Conservation (phyloP, 2,797 vertebrate species). For the Diplodus puntazzo region DNA sequence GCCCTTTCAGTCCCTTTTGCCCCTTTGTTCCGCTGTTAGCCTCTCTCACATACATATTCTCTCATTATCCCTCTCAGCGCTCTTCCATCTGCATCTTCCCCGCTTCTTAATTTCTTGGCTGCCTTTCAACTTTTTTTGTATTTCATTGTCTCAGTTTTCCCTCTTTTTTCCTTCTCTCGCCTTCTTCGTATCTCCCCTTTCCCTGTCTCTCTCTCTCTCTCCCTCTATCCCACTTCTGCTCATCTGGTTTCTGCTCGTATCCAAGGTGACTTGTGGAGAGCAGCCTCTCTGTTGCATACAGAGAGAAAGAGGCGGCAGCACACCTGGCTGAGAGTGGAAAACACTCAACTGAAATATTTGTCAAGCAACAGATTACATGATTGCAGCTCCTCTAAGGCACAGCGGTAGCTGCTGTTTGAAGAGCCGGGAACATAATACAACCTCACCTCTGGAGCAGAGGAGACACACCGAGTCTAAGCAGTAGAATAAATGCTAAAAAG, state of each 20-base stretch:
- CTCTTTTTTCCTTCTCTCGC: background rate
- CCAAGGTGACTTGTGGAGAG: slow-evolving; percentile 69
- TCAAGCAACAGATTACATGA: slow-evolving; percentile 64
- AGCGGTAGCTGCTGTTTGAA: slow-evolving; percentile 49
- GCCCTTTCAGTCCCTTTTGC: background rate
- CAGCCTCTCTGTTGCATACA: slow-evolving; percentile 48
- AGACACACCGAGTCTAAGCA: slow-evolving; percentile 31
- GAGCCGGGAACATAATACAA: slow-evolving; percentile 41
- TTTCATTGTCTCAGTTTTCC: background rate
- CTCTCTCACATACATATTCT: background rate
- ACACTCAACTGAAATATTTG: slow-evolving; percentile 64
- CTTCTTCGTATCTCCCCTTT: background rate
- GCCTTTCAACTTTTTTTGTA: background rate
- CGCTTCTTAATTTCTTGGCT: background rate
- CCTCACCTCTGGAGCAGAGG: slow-evolving; percentile 27
- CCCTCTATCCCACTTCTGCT: slow-evolving; percentile 41
- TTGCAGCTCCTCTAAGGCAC: slow-evolving; percentile 43
- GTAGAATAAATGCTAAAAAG: slow-evolving; percentile 30
- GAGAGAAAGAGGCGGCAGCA: slow-evolving; percentile 39
- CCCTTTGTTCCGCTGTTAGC: background rate
- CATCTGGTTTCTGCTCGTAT: slow-evolving; percentile 52
- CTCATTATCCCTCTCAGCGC: background rate
- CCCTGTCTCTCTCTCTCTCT: slow-evolving; percentile 1
- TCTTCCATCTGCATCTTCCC: background rate
- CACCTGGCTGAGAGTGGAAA: slow-evolving; percentile 60